Conservation (phyloP, 2,797 vertebrate species). For the Pipistrellus nathusii region DNA sequence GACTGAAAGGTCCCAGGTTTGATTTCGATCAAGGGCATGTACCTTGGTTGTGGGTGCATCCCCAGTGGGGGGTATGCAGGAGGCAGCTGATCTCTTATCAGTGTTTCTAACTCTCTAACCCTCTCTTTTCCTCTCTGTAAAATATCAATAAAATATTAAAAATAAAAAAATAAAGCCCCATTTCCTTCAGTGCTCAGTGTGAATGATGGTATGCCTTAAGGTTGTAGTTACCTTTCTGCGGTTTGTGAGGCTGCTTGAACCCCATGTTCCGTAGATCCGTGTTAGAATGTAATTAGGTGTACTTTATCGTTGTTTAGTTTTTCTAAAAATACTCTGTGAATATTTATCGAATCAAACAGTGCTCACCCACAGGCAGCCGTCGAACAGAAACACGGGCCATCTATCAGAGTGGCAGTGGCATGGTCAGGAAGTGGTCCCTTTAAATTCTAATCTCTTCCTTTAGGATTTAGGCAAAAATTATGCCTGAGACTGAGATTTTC, state of each 20-base stretch:
- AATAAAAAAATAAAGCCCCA: neutral
- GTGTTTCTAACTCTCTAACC: no score
- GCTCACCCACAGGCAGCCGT: slow-evolving; percentile 75
- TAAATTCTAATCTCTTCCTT: neutral
- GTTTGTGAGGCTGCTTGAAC: slow-evolving; percentile 79
- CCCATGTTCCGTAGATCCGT: neutral
- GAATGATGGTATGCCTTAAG: slow-evolving; percentile 36
- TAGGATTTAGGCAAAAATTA: slow-evolving; percentile 29
- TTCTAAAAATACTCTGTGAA: slow-evolving; percentile 77
- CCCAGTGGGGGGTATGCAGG: no score
- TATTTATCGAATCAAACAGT: slow-evolving; percentile 77
- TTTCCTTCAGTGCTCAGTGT: slow-evolving; percentile 61
- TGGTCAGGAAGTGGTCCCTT: slow-evolving; percentile 71
- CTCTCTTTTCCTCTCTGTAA: no score
- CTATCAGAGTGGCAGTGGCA: slow-evolving; percentile 77
- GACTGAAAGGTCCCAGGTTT: no score
- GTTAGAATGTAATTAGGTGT: slow-evolving; percentile 57
- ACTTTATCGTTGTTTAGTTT: slow-evolving; percentile 78
- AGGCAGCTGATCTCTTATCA: no score
- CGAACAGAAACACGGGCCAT: slow-evolving; percentile 73
- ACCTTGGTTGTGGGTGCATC: no score
- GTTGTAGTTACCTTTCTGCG: slow-evolving; percentile 62
- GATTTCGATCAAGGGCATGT: no score
- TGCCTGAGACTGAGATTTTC: neutral
- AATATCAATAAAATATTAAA: no score